Conservation (phyloP, 2,888 invertebrate genomes). For the Coenonympha arcania region DNA sequence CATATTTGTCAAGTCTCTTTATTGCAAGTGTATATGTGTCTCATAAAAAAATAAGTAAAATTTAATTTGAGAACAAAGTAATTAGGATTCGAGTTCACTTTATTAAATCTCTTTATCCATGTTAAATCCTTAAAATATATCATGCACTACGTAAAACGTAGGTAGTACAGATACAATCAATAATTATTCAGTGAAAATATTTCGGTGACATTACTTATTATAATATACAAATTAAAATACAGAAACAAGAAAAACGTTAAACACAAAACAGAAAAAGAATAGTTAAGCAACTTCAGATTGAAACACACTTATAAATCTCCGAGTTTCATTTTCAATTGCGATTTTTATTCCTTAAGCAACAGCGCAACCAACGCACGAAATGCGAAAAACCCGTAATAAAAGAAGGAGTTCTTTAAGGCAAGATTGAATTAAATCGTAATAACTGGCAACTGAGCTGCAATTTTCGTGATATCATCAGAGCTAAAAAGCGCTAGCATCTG, state of each 20-base stretch:
- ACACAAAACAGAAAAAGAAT: neutral
- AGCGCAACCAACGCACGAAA: slow-evolving; percentile 3
- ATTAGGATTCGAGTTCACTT: no score
- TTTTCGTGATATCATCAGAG: slow-evolving; percentile 30
- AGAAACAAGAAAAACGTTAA: no score
- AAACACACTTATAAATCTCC: neutral
- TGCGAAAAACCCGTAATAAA: slow-evolving; percentile 12
- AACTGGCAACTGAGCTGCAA: slow-evolving; percentile 28
- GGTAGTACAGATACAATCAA: no score
- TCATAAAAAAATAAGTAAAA: neutral
- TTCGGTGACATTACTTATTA: no score
- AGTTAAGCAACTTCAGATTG: neutral
- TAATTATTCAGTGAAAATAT: no score
- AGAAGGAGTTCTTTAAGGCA: slow-evolving; percentile 18
- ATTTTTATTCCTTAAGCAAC: slow-evolving; percentile 10
- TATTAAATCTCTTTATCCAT: no score
- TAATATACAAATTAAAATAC: no score
- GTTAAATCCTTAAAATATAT: no score
- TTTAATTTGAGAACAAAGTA: no score
- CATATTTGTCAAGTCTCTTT: slow-evolving; percentile 16
- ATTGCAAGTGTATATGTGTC: neutral
- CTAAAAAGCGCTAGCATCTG: slow-evolving; percentile 32
- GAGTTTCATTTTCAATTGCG: slow-evolving; percentile 1
- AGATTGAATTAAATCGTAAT: slow-evolving; percentile 30
- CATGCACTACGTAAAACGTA: no score